These are phyloP conservation scores for Marmota monax DNA, from an alignment of 2,113 vertebrate species.

Conservation along the genomic window DNA sequence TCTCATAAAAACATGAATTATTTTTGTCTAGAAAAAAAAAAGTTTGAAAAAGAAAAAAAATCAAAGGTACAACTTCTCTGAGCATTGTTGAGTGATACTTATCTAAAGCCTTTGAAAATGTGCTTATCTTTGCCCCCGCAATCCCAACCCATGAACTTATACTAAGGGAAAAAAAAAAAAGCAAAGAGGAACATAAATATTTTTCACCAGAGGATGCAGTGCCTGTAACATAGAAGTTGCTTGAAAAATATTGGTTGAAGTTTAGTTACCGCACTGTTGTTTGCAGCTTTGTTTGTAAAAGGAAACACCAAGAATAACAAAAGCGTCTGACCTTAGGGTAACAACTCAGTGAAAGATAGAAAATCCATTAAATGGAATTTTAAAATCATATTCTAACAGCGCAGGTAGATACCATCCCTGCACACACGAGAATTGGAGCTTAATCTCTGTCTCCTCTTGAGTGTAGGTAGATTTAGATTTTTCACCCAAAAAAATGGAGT, in stretches of 20 bases:
- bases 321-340: not conserved
- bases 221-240: not conserved
- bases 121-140: conserved; percentile 56
- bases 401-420: not conserved
- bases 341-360: not conserved
- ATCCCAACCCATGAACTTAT: conserved; percentile 39
- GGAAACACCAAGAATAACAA: not conserved
- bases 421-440: not conserved
- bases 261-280: not conserved
- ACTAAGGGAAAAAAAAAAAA: conserved; percentile 42
- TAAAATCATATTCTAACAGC: not conserved
- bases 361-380: not conserved
- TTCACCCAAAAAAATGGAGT: not conserved
- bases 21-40: conserved; percentile 62
- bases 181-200: not conserved
- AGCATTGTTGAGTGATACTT: conserved; percentile 57
- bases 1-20: conserved; percentile 59
- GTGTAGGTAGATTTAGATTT: not conserved
- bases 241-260: conserved; percentile 43
- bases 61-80: conserved; percentile 4
- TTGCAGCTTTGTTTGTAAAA: conserved; percentile 40
- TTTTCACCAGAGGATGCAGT: not conserved
- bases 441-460: not conserved
- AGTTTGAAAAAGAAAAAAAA: not conserved
- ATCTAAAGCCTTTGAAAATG: conserved; percentile 56